phyloP scores from a whole-genome alignment of 2,797 vertebrate genomes.

The Bradypus variegatus region DNA sequence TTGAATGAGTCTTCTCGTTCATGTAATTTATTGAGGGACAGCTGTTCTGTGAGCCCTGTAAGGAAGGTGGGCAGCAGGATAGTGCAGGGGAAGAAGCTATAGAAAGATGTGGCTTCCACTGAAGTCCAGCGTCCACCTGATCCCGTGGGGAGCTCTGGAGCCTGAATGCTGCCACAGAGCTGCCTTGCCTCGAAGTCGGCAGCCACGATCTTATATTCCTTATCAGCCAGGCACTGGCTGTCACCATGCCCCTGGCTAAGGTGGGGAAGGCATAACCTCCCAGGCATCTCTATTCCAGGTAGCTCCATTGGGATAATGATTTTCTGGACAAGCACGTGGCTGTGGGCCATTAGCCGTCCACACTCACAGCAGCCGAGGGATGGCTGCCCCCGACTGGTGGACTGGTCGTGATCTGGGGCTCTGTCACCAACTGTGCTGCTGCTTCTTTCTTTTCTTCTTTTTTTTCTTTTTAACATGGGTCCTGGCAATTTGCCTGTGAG shows the following conservation, averaged over 20 bases:
- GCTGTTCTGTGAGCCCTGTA: neutral
- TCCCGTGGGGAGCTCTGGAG: rapidly evolving
- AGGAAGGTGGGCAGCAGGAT: too few species aligned
- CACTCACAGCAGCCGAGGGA: rapidly evolving
- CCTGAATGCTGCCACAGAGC: neutral
- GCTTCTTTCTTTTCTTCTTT: too few species aligned
- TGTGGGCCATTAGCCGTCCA: neutral
- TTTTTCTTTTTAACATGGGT: neutral
- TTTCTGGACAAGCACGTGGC: neutral
- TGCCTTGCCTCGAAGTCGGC: neutral
- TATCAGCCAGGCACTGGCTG: too few species aligned
- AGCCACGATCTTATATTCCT: neutral
- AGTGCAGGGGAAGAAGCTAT: neutral
- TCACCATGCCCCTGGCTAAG: neutral
- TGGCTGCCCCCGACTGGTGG: neutral
- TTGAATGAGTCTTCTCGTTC: neutral
- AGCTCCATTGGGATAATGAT: rapidly evolving
- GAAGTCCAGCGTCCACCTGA: neutral
- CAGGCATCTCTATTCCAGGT: rapidly evolving
- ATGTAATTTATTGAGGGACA: neutral
- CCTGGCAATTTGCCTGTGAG: neutral
- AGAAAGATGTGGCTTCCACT: rapidly evolving
- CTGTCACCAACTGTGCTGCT: neutral
- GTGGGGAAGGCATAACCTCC: neutral
- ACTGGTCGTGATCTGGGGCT: neutral